phyloP scores from a whole-genome alignment of 2,888 invertebrate genomes.

The Pelosia muscerda region DNA sequence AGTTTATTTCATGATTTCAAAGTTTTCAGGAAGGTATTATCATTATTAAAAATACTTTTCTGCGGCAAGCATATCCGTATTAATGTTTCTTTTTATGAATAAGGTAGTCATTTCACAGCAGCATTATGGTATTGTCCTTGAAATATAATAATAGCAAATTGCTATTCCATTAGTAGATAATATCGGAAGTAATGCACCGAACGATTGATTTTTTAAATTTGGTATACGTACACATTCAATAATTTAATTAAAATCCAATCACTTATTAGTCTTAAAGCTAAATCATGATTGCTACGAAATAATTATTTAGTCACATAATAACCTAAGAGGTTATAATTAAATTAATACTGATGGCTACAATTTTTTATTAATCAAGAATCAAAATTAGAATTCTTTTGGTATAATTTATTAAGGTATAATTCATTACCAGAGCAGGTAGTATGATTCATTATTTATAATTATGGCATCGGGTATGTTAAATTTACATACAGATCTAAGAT shows the following conservation, averaged over 20 bases:
- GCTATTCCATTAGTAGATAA: not conserved
- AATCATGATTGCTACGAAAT: not conserved
- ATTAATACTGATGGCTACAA: not conserved
- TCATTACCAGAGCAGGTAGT: not conserved
- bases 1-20: too few species aligned
- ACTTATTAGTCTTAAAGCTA: not conserved
- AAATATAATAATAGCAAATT: too few species aligned
- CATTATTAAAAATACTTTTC: too few species aligned
- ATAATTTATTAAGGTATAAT: not conserved
- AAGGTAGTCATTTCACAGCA: too few species aligned
- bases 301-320: not conserved
- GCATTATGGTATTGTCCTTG: too few species aligned
- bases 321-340: not conserved
- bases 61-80: too few species aligned
- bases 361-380: not conserved
- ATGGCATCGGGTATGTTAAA: not conserved
- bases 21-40: too few species aligned
- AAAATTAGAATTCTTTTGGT: not conserved
- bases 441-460: not conserved
- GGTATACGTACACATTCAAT: not conserved
- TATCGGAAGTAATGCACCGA: too few species aligned
- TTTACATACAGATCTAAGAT: too few species aligned
- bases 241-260: not conserved
- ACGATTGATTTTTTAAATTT: not conserved
- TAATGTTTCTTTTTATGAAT: too few species aligned